Conservation (phyloP, 1,140 invertebrate genomes). For the Rhynchophorus ferrugineus region DNA sequence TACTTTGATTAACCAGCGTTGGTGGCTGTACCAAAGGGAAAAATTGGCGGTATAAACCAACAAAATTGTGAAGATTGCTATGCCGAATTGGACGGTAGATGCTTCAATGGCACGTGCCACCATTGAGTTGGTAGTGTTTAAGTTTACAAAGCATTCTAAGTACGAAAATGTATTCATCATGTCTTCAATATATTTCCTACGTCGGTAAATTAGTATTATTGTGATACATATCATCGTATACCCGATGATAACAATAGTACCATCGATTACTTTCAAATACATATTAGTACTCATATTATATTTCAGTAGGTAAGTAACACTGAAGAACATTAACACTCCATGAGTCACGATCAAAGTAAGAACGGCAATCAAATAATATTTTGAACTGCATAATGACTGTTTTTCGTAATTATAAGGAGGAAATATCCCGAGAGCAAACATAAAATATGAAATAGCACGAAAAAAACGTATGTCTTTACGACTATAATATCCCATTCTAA, state of each 20-base stretch:
- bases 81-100: background rate
- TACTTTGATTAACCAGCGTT: too few relatives aligned
- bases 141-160: background rate
- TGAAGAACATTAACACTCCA: background rate
- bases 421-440: background rate
- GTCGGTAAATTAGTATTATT: background rate
- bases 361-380: background rate
- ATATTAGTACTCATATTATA: background rate
- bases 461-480: background rate
- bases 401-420: background rate
- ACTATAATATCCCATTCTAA: background rate
- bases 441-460: background rate
- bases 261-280: background rate
- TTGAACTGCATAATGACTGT: background rate
- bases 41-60: too few relatives aligned
- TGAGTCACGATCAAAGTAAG: background rate
- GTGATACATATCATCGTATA: background rate
- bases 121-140: background rate
- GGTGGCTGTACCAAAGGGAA: too few relatives aligned
- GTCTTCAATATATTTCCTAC: background rate
- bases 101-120: background rate
- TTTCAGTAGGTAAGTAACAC: background rate
- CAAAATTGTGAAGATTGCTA: background rate
- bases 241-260: background rate
- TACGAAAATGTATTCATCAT: background rate